These are phyloP conservation scores for Volucella zonaria DNA, from an alignment of 2,888 invertebrate species.

Conservation along the genomic window DNA sequence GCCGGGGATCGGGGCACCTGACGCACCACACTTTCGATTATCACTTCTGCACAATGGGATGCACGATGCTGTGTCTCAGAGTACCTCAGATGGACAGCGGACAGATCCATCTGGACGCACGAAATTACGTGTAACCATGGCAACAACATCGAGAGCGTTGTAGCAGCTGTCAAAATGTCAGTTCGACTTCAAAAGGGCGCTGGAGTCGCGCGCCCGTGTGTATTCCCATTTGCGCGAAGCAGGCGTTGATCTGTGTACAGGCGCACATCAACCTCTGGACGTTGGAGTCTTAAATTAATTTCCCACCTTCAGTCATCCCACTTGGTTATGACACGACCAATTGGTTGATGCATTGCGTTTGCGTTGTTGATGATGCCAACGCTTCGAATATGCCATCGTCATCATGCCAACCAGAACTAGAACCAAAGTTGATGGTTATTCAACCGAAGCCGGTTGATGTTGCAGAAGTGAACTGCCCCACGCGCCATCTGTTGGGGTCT, in stretches of 20 bases:
- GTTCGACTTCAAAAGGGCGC: conserved; percentile 58
- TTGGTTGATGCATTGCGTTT: conserved; percentile 44
- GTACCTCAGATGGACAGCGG: too few relatives aligned
- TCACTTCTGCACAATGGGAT: conserved; percentile 48
- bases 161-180: conserved; percentile 68
- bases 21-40: conserved; percentile 67
- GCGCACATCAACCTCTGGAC: conserved; percentile 36
- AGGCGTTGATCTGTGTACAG: conserved; percentile 63
- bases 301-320: conserved; percentile 69
- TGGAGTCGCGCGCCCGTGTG: conserved; percentile 15
- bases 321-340: conserved; percentile 66
- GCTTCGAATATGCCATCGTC: too few relatives aligned
- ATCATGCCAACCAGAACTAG: too few relatives aligned
- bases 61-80: conserved; percentile 4
- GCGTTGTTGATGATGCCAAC: conserved; percentile 32
- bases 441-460: conserved; percentile 1
- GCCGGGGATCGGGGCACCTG: conserved; percentile 57
- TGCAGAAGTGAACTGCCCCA: background rate
- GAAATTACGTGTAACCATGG: conserved; percentile 18
- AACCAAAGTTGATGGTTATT: too few relatives aligned
- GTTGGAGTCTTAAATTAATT: conserved; percentile 64
- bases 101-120: conserved; percentile 5
- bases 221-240: conserved; percentile 28
- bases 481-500: conserved; percentile 39
- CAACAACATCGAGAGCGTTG: background rate